These are phyloP conservation scores for Nansenia antarctica DNA, from an alignment of 2,113 vertebrate species.

Conservation along the genomic window DNA sequence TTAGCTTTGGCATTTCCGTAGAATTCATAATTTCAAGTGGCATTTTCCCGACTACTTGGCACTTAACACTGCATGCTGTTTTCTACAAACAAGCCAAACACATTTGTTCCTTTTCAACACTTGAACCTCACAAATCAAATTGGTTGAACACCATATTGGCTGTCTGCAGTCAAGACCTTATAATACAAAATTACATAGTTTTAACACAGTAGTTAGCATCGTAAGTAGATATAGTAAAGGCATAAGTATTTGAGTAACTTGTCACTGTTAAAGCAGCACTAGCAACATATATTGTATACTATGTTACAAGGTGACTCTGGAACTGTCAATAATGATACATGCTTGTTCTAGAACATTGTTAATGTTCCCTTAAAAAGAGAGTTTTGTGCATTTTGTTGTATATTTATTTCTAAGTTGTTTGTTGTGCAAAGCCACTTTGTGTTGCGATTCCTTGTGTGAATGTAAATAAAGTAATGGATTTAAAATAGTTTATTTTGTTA, in stretches of 20 bases:
- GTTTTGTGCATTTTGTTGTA: constrained; percentile 54
- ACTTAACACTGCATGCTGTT: constrained; percentile 12
- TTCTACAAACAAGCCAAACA: background rate
- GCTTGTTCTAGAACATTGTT: constrained; percentile 13
- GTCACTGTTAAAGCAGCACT: constrained; percentile 4
- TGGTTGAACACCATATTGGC: background rate
- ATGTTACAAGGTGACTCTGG: background rate
- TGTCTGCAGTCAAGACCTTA: no score
- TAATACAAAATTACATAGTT: background rate
- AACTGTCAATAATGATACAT: constrained; percentile 9
- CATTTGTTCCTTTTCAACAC: constrained; percentile 5
- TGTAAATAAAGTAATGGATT: constrained; percentile 72
- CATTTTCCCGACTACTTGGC: constrained; percentile 9
- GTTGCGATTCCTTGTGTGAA: constrained; percentile 62
- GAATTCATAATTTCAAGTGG: constrained; percentile 22
- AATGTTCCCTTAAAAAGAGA: constrained; percentile 13
- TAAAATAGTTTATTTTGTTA: background rate
- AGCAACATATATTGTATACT: background rate
- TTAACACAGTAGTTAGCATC: background rate
- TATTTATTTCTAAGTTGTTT: constrained; percentile 75
- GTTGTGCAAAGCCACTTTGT: constrained; percentile 57
- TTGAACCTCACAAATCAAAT: background rate
- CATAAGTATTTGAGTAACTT: background rate
- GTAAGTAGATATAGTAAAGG: no score
- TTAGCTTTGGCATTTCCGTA: constrained; percentile 24